Conservation (phyloP, 2,113 vertebrate genomes). For the Gracilinanus agilis region DNA sequence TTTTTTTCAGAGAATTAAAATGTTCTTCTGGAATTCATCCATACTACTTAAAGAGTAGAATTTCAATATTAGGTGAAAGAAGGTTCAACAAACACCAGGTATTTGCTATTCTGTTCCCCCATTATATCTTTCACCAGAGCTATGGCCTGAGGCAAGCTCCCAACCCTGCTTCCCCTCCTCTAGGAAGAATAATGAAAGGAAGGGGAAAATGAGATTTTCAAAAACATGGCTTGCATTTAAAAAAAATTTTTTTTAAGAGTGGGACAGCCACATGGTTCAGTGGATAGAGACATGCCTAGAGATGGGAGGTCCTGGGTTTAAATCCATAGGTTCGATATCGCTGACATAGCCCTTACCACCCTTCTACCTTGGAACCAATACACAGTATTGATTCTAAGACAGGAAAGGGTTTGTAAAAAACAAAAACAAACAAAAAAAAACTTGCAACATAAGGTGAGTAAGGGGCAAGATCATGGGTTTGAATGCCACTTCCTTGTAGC, state of each 20-base stretch:
- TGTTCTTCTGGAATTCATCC: background rate
- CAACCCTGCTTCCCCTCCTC: slow-evolving; percentile 36
- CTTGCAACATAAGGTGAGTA: background rate
- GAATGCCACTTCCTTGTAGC: slow-evolving; percentile 23
- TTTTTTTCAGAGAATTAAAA: background rate
- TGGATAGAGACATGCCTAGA: too few species aligned
- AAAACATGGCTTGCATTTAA: background rate
- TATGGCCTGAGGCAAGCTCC: background rate
- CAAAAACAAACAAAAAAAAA: too few species aligned
- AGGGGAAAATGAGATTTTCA: slow-evolving; percentile 34
- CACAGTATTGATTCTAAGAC: too few species aligned
- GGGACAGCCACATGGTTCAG: too few species aligned
- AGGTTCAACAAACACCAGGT: background rate
- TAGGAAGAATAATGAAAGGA: background rate
- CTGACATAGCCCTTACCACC: too few species aligned
- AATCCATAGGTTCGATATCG: too few species aligned
- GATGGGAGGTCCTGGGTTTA: too few species aligned
- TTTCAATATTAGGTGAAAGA: background rate
- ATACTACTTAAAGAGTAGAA: background rate
- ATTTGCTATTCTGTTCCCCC: background rate
- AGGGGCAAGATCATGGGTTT: background rate
- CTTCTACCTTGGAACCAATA: too few species aligned
- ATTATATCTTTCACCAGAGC: background rate
- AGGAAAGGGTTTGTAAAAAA: too few species aligned
- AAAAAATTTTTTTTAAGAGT: too few species aligned